These are phyloP conservation scores for Euura lappo DNA, from an alignment of 1,140 invertebrate genomes.

Conservation along the genomic window DNA sequence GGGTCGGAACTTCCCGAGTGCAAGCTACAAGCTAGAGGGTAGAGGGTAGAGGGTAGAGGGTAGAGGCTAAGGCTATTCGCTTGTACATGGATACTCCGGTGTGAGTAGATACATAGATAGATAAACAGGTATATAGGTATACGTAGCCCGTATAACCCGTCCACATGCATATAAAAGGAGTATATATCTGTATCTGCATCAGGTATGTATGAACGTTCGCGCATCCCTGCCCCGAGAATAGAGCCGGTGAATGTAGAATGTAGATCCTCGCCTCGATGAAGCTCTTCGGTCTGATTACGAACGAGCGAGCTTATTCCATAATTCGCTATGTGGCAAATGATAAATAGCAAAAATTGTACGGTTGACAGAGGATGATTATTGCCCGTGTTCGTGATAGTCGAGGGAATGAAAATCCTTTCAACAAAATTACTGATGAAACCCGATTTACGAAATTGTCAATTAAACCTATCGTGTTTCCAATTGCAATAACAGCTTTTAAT, in stretches of 20 bases:
- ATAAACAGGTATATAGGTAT: too few species aligned
- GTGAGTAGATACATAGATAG: too few species aligned
- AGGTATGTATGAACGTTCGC: background rate
- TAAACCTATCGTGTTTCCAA: too few species aligned
- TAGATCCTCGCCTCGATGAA: background rate
- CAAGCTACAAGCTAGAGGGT: too few species aligned
- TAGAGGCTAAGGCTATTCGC: too few species aligned
- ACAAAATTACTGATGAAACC: background rate
- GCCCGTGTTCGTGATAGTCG: background rate
- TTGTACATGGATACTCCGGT: too few species aligned
- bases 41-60: too few species aligned
- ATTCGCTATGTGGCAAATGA: background rate
- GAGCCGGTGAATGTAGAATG: background rate
- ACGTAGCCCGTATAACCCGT: too few species aligned
- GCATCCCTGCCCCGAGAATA: background rate
- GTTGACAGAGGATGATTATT: background rate
- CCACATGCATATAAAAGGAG: too few species aligned
- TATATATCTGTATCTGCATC: too few species aligned
- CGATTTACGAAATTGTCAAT: background rate
- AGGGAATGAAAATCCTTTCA: background rate
- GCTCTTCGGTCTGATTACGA: constrained; percentile 2
- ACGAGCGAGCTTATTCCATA: background rate
- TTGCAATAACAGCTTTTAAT: too few species aligned
- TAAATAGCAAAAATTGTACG: background rate
- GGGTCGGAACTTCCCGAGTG: too few species aligned